Evolutionary conservation across 2,797 vertebrate genomes (phyloP).

Genomic region (Gymnopithys bicolor): DNA sequence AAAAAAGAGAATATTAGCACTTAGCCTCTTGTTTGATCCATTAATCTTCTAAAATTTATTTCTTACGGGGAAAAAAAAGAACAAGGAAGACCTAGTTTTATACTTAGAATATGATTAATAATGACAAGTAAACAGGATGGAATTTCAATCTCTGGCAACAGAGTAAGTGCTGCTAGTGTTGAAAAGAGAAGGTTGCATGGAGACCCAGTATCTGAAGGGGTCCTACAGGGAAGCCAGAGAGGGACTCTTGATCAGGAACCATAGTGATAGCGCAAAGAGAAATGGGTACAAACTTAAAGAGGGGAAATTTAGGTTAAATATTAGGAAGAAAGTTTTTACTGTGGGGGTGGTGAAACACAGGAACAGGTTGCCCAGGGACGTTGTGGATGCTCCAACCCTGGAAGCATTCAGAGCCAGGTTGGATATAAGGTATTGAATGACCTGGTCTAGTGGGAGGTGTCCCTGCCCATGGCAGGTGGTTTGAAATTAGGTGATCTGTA

Average conservation of each 20-base stretch:
- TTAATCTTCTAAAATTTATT: neutral
- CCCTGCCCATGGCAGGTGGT: neutral
- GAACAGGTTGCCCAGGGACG: neutral
- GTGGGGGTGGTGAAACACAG: neutral
- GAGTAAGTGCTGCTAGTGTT: neutral
- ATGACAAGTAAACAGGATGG: neutral
- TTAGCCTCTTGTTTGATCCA: neutral
- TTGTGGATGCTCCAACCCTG: neutral
- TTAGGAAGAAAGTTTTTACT: neutral
- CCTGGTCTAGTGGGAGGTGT: too few relatives aligned
- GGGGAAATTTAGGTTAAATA: neutral
- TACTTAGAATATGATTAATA: neutral
- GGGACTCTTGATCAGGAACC: neutral
- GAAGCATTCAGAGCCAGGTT: neutral
- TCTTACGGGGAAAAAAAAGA: neutral
- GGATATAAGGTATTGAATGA: neutral
- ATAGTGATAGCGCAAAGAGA: neutral
- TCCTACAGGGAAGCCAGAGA: neutral
- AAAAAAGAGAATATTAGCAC: neutral
- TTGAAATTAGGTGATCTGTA: neutral
- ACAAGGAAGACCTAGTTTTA: neutral
- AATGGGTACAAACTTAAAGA: neutral
- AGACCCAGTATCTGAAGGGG: neutral
- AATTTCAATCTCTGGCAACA: neutral
- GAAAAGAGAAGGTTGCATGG: neutral